These are phyloP conservation scores for Lacanobia wlatinum DNA, from an alignment of 2,888 invertebrate genomes.

Conservation along the genomic window DNA sequence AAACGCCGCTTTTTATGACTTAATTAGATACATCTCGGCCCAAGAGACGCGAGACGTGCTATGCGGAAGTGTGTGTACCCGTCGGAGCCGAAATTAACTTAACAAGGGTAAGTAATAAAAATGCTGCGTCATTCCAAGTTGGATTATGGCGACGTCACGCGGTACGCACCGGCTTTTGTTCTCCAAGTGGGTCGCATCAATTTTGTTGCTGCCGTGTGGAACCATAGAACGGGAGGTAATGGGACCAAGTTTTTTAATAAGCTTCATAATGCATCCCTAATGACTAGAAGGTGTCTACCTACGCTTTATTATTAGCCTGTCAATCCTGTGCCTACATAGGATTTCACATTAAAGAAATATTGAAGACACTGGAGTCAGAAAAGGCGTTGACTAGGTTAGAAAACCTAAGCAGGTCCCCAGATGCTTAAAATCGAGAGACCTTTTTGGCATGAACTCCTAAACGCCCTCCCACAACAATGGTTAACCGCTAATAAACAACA, in stretches of 20 bases:
- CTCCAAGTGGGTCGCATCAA: conserved; percentile 56
- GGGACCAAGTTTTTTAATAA: conserved; percentile 25
- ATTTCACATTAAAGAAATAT: background rate
- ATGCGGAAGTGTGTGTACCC: conserved; percentile 75
- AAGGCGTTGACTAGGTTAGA: background rate
- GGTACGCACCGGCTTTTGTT: conserved; percentile 53
- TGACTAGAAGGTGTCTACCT: conserved; percentile 3
- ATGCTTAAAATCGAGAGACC: background rate
- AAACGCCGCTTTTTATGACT: conserved; percentile 84
- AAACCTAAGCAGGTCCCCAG: background rate
- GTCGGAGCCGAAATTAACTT: conserved; percentile 76
- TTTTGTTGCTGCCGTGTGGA: conserved; percentile 33
- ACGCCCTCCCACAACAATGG: background rate
- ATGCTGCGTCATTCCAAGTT: conserved; percentile 63
- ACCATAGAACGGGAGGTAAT: conserved; percentile 32
- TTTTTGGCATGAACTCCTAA: background rate
- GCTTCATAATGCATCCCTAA: background rate
- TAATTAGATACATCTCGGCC: conserved; percentile 85
- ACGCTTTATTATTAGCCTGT: background rate
- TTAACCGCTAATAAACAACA: background rate
- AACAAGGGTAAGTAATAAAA: conserved; percentile 73
- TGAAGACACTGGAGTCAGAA: background rate
- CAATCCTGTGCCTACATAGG: background rate
- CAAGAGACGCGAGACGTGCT: conserved; percentile 66
- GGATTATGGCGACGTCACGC: conserved; percentile 52